A percentile compares a stretch with the other conserved stretches of the same genome.
Conservation (phyloP, 92 coral and sea anemone species). For the Scolanthus callimorphus region DNA sequence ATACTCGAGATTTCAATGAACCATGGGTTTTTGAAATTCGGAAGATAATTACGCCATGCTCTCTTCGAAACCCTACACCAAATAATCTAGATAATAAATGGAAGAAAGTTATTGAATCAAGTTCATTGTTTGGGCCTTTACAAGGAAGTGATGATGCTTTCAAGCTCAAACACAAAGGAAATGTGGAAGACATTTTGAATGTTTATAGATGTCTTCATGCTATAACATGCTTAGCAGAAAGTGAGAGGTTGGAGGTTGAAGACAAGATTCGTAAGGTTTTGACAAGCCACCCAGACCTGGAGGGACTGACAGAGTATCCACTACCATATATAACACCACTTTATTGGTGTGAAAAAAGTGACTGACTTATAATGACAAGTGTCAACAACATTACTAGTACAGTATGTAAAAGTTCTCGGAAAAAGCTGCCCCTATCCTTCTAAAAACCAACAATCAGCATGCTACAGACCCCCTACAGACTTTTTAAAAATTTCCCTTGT, state of each 20-base stretch:
- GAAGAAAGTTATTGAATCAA: slow-evolving; percentile 39
- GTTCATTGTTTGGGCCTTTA: slow-evolving; percentile 44
- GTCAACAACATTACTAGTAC: too few species aligned
- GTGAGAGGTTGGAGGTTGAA: slow-evolving; percentile 2
- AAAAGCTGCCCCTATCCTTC: too few species aligned
- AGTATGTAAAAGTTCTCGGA: too few species aligned
- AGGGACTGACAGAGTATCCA: slow-evolving; percentile 32
- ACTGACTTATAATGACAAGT: too few species aligned
- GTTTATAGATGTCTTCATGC: too few species aligned
- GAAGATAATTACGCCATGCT: slow-evolving; percentile 54
- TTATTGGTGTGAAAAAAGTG: too few species aligned
- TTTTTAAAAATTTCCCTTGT: too few species aligned
- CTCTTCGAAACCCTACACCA: slow-evolving; percentile 37
- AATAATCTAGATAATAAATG: slow-evolving; percentile 50
- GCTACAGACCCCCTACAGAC: too few species aligned
- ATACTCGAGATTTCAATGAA: slow-evolving; percentile 45
- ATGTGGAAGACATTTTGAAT: too few species aligned
- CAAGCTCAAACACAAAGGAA: slow-evolving; percentile 24
- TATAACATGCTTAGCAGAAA: too few species aligned
- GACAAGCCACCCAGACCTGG: slow-evolving; percentile 45
- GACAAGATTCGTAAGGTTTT: slow-evolving; percentile 43
- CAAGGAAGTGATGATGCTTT: slow-evolving; percentile 31
- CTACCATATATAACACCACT: slow-evolving; percentile 40
- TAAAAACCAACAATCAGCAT: too few species aligned
- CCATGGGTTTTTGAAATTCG: slow-evolving; percentile 72